Evolutionary conservation across 2,113 vertebrate genomes (phyloP).

Genomic region (Mastomys coucha): DNA sequence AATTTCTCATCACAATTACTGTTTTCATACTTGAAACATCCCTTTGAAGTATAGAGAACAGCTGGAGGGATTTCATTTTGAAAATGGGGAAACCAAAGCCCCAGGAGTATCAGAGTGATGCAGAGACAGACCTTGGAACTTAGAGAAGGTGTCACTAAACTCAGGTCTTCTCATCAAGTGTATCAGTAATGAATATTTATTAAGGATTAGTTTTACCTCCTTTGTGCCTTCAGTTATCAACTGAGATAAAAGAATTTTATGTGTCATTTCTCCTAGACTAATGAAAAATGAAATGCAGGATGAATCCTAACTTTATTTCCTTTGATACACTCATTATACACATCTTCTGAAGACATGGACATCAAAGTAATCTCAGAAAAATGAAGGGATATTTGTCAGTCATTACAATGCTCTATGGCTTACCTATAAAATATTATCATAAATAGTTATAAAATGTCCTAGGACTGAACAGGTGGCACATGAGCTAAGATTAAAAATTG

Average conservation of each 20-base stretch:
- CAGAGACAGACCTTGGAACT: neutral
- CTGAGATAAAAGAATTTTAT: neutral
- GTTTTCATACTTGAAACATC: neutral
- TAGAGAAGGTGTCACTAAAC: neutral
- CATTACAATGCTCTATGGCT: neutral
- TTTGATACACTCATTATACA: neutral
- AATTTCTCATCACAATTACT: neutral
- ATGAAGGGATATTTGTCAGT: neutral
- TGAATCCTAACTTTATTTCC: neutral
- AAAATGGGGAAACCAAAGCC: neutral
- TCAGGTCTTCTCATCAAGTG: neutral
- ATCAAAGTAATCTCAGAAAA: neutral
- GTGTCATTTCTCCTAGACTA: neutral
- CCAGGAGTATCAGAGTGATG: neutral
- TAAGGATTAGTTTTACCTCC: neutral
- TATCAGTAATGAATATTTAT: neutral
- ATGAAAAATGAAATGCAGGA: neutral
- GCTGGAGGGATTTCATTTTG: neutral
- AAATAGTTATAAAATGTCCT: neutral
- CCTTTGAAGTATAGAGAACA: neutral
- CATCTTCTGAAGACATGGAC: neutral
- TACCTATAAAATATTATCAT: constrained; percentile 17
- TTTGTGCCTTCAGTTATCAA: neutral
- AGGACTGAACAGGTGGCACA: neutral
- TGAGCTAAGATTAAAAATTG: neutral